A percentile compares a stretch with the other conserved stretches of the same genome.
phyloP scores from a whole-genome alignment of 1,140 invertebrate genomes.

The Dendrolimus punctatus region DNA sequence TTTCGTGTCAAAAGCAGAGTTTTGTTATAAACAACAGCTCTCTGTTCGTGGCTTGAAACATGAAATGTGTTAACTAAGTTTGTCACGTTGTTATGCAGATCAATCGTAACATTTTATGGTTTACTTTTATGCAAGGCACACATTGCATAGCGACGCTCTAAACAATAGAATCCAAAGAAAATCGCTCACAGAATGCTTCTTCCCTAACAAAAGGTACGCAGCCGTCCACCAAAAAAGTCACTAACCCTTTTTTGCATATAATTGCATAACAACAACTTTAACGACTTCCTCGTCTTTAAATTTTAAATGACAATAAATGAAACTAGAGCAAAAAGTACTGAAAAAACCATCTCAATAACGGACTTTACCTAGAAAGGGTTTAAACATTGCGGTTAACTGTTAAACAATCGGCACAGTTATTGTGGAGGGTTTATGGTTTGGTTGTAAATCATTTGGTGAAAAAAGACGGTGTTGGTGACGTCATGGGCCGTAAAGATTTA shows the following conservation, averaged over 20 bases:
- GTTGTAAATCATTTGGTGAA: constrained; percentile 64
- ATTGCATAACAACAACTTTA: constrained; percentile 45
- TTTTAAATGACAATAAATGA: constrained; percentile 33
- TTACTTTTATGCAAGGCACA: constrained; percentile 14
- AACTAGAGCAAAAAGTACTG: constrained; percentile 60
- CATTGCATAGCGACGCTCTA: constrained; percentile 11
- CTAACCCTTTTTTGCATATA: constrained; percentile 65
- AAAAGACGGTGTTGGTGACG: constrained; percentile 51
- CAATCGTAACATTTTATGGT: constrained; percentile 11
- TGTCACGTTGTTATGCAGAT: no score
- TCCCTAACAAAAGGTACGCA: constrained; percentile 21
- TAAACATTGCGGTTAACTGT: constrained; percentile 66
- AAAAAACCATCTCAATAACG: constrained; percentile 38
- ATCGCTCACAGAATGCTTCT: constrained; percentile 16
- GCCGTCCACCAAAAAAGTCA: constrained; percentile 20
- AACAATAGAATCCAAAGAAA: constrained; percentile 21
- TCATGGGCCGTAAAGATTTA: constrained; percentile 59
- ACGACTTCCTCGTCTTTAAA: constrained; percentile 38
- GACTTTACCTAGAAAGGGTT: constrained; percentile 62
- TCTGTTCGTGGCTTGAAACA: no score
- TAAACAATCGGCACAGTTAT: constrained; percentile 68
- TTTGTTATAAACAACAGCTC: no score
- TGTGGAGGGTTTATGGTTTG: constrained; percentile 55
- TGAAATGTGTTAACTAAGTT: no score
- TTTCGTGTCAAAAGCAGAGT: no score